Base-by-base conservation (phyloP, 2,797 vertebrate genomes). In the Steatocranus sp. region DNA sequence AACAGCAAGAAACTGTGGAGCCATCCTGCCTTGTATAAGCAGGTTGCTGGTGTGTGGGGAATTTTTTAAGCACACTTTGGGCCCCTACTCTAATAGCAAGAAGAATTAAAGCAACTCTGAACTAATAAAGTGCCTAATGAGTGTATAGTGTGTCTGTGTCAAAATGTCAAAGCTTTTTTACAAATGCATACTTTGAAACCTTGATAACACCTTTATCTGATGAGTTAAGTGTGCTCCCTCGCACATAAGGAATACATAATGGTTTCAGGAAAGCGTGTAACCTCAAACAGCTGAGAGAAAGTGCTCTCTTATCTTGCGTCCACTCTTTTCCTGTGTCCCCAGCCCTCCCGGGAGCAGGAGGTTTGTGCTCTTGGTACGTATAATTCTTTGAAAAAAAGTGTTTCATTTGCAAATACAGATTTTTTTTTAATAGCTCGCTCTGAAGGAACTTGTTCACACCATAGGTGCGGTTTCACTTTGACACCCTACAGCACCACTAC, bases 371-470 rank as follows among this genome's bases (percentile, higher is more conserved):
- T 30, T n/a, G 10, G 23, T 48, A n/a, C 2, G 6, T 9, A 14
- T 68, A 68, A 68, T 17, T 43, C 14, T 68, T 63, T 38, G 14
- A 10, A 43, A 43, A 68, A 70, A 70, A 27, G 66, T 46, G 41
- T 70, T 70, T 46, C 41, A 41, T 54, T 82, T 80, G 41, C 70
- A 48, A 85, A 34, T 51, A 51, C 20, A 75, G 50, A 76, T 48
- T 15, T 32, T 14, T 14, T n/a, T 63, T 63, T 5, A 48, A 43
- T 49, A 74, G 17, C 54, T 30, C 8, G 3, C 74, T 80, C 48
- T 76, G 38, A 76, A 54, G 68, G 9, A 76, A 50, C 73, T 77
- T 27, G 4, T 18, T 78, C 38, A 81, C 63, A 88, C 78, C 77
- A 74, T 27, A 49, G 38, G 27, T 7, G 14, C 17, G 49, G 74